phyloP scores from a whole-genome alignment of 2,888 invertebrate species.

The Rhabditoides inermis region DNA sequence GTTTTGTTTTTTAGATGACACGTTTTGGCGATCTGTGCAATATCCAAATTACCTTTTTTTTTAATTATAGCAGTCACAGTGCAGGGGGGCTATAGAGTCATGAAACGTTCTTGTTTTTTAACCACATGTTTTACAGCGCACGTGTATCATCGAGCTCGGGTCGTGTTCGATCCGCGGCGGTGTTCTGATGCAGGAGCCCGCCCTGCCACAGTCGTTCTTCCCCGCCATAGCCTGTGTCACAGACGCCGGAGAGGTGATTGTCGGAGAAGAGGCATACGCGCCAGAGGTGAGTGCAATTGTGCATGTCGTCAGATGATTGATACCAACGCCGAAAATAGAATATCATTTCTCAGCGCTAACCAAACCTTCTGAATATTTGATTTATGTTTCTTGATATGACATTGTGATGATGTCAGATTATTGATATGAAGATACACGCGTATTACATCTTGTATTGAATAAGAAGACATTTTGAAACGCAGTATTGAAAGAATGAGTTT shows the following conservation, averaged over 20 bases:
- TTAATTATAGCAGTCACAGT: not conserved
- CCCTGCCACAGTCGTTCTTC: slow-evolving; percentile 60
- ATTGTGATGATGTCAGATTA: no score
- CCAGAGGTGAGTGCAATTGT: slow-evolving; percentile 21
- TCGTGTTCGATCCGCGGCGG: slow-evolving; percentile 61
- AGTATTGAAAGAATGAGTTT: no score
- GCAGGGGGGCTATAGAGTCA: no score
- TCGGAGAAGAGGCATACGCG: slow-evolving; percentile 40
- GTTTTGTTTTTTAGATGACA: not conserved
- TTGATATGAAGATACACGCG: no score
- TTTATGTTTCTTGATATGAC: no score
- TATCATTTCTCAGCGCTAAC: no score
- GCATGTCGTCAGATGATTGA: not conserved
- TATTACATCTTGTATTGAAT: no score
- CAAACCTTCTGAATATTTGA: no score
- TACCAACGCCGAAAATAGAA: no score
- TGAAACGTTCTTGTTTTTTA: not conserved
- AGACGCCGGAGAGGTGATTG: slow-evolving; percentile 30
- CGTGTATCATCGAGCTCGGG: slow-evolving; percentile 60
- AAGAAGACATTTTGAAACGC: no score
- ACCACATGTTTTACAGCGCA: slow-evolving; percentile 54
- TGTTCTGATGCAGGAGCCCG: slow-evolving; percentile 53
- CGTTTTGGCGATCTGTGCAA: not conserved
- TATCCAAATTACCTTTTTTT: not conserved
- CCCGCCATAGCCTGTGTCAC: slow-evolving; percentile 55